Percentiles rank a stretch among this genome's conserved stretches.
Evolutionary conservation across 2,113 vertebrate genomes (phyloP).

Genomic region (Acrocephalus kingi): DNA sequence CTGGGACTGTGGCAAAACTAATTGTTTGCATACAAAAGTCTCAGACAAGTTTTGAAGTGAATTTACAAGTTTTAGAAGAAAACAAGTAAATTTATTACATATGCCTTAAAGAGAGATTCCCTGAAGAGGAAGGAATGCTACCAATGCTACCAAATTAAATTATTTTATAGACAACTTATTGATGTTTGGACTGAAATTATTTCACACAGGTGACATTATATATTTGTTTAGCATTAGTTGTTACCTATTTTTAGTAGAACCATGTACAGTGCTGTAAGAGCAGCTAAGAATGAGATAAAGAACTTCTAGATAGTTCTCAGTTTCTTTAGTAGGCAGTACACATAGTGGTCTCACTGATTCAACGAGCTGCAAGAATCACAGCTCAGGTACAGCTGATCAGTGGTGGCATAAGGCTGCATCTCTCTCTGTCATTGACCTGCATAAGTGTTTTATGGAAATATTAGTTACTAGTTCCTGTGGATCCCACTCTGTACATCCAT

Average conservation of each 20-base stretch:
- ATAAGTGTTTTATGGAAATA: not conserved
- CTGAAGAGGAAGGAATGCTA: constrained; percentile 40
- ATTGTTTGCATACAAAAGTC: constrained; percentile 55
- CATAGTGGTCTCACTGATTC: not conserved
- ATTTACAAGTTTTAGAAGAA: constrained; percentile 52
- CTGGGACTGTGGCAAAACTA: constrained; percentile 49
- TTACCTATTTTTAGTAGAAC: not conserved
- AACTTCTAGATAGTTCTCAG: not conserved
- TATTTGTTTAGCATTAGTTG: not conserved
- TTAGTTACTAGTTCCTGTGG: not conserved
- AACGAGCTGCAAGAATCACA: not conserved
- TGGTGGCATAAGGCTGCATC: not conserved
- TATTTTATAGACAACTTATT: constrained; percentile 31
- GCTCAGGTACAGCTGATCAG: not conserved
- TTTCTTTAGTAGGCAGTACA: not conserved
- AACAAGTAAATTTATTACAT: constrained; percentile 52
- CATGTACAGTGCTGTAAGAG: not conserved
- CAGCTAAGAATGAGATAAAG: not conserved
- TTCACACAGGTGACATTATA: constrained; percentile 19
- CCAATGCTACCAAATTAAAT: constrained; percentile 9
- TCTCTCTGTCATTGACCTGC: not conserved
- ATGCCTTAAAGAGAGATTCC: constrained; percentile 30
- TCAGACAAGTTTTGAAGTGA: constrained; percentile 58
- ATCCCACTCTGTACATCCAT: not conserved
- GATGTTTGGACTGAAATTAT: constrained; percentile 11